Evolutionary conservation across 1,140 invertebrate genomes (phyloP).

Genomic region (Octopus sinensis): DNA sequence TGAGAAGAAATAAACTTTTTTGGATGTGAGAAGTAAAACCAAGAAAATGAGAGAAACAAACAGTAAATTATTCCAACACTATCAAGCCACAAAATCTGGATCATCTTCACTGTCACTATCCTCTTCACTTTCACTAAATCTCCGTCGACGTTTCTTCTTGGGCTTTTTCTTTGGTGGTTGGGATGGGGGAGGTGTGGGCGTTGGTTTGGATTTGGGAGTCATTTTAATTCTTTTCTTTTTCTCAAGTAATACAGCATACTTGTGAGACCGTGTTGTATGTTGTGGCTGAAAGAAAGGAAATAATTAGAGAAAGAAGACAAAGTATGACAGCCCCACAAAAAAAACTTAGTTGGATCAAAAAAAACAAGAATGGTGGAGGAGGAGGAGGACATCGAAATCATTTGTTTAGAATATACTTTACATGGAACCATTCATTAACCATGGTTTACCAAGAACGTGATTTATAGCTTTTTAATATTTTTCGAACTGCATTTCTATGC

Average conservation of each 20-base stretch:
- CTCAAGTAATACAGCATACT: constrained; percentile 1
- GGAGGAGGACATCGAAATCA: no score
- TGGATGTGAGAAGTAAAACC: background rate
- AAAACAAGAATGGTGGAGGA: no score
- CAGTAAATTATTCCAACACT: background rate
- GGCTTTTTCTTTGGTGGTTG: constrained; percentile 39
- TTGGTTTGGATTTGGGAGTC: background rate
- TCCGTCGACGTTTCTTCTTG: constrained; percentile 39
- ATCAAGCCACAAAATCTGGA: constrained; percentile 40
- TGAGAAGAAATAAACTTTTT: no score
- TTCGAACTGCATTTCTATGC: no score
- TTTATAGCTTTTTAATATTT: no score
- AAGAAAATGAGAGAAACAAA: background rate
- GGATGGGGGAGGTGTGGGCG: background rate
- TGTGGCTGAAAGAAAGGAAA: background rate
- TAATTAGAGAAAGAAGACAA: background rate
- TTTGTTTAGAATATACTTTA: no score
- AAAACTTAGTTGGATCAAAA: no score
- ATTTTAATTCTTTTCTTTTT: background rate
- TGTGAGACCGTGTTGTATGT: background rate
- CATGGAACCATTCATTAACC: no score
- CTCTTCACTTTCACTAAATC: constrained; percentile 41
- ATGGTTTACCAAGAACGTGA: no score
- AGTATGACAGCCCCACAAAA: no score
- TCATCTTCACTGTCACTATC: constrained; percentile 48